Conservation (phyloP, 2,888 invertebrate genomes). For the Drosophila koepferae region DNA sequence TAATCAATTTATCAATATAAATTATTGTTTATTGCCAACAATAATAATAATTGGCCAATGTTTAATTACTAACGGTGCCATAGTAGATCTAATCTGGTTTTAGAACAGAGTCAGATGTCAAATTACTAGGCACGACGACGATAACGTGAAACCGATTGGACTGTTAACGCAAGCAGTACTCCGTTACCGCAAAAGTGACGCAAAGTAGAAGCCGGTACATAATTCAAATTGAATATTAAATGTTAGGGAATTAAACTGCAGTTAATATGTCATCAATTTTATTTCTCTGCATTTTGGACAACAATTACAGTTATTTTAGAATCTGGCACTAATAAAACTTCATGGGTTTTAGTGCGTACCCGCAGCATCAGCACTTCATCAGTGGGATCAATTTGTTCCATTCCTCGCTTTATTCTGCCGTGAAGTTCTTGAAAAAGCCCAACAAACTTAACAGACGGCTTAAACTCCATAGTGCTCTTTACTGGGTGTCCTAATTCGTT, state of each 20-base stretch:
- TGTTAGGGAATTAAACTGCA: background rate
- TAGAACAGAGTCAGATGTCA: conserved; percentile 11
- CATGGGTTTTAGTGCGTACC: conserved; percentile 80
- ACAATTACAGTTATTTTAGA: conserved; percentile 83
- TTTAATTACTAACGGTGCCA: conserved; percentile 1
- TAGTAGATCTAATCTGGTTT: background rate
- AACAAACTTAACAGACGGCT: conserved; percentile 74
- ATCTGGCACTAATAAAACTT: conserved; percentile 82
- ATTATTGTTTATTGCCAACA: background rate
- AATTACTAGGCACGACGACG: conserved; percentile 14
- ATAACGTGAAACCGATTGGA: conserved; percentile 1
- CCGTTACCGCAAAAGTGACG: conserved; percentile 6
- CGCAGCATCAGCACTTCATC: conserved; percentile 81
- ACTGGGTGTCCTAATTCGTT: conserved; percentile 82
- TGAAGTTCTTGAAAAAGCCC: conserved; percentile 81
- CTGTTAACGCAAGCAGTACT: conserved; percentile 14
- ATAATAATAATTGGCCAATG: background rate
- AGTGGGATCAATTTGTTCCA: conserved; percentile 75
- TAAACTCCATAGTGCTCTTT: conserved; percentile 77
- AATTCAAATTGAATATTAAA: background rate
- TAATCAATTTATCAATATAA: background rate
- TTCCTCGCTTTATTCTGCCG: conserved; percentile 76
- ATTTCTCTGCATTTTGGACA: conserved; percentile 82
- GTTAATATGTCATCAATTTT: conserved; percentile 3
- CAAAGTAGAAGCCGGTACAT: background rate